A percentile compares a stretch with the other conserved stretches of the same genome.
These are phyloP conservation scores for Limnothrissa miodon DNA, from an alignment of 2,113 vertebrate genomes.

Conservation along the genomic window DNA sequence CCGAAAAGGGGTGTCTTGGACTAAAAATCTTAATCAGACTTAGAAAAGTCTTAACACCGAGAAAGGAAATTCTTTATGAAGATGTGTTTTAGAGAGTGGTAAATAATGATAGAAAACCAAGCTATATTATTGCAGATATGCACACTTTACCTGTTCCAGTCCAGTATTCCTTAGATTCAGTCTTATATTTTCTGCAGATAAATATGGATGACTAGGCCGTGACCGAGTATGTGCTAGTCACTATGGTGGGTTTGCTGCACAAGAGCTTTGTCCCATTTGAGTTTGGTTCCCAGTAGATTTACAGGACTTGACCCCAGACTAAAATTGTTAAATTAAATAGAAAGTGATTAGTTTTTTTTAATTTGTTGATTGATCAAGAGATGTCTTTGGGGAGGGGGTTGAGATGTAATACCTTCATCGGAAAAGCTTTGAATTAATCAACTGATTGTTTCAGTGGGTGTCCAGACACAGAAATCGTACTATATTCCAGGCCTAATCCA, in stretches of 20 bases:
- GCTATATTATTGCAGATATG: not conserved
- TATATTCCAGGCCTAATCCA: slow-evolving; percentile 75
- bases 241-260: not conserved
- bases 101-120: no score
- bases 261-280: not conserved
- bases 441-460: slow-evolving; percentile 74
- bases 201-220: not conserved
- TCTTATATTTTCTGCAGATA: not conserved
- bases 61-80: no score
- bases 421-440: slow-evolving; percentile 77
- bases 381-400: slow-evolving; percentile 38
- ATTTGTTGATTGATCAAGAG: slow-evolving; percentile 76
- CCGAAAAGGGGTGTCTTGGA: no score
- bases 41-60: no score
- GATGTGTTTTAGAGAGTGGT: no score
- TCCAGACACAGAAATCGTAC: slow-evolving; percentile 67
- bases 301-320: slow-evolving; percentile 71
- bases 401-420: slow-evolving; percentile 64
- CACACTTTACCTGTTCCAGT: not conserved
- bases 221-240: not conserved
- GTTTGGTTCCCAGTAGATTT: slow-evolving; percentile 45
- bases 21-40: no score
- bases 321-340: slow-evolving; percentile 74
- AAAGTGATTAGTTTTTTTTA: slow-evolving; percentile 76
- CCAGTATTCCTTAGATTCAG: not conserved